Evolutionary conservation across 2,888 invertebrate species (phyloP).

Genomic region (Ormia ochracea): DNA sequence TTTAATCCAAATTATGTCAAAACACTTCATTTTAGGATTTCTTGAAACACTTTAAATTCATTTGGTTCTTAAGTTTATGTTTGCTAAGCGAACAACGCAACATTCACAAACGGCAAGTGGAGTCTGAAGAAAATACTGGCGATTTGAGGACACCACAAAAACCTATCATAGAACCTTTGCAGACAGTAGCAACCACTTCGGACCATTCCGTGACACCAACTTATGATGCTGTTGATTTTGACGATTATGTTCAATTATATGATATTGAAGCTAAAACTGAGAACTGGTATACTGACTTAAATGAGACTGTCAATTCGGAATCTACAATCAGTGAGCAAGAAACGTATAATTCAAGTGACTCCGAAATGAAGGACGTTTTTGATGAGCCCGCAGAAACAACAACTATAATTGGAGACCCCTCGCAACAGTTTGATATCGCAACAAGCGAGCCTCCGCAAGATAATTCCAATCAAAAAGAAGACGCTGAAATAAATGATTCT

Average conservation of each 20-base stretch:
- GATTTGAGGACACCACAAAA: constrained; percentile 29
- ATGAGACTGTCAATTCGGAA: neutral
- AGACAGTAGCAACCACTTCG: neutral
- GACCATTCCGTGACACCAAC: neutral
- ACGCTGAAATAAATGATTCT: too few relatives aligned
- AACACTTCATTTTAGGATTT: constrained; percentile 30
- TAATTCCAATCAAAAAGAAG: too few relatives aligned
- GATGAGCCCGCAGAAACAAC: too few relatives aligned
- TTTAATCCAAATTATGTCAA: neutral
- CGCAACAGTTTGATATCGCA: too few relatives aligned
- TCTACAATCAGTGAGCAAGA: neutral
- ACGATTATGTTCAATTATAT: neutral
- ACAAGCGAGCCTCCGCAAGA: too few relatives aligned
- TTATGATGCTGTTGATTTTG: constrained; percentile 44
- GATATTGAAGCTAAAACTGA: constrained; percentile 24
- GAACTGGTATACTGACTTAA: neutral
- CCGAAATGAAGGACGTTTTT: too few relatives aligned
- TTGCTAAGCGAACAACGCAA: neutral
- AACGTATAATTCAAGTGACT: neutral
- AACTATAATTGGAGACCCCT: too few relatives aligned
- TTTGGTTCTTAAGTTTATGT: constrained; percentile 21
- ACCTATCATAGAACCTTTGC: constrained; percentile 30
- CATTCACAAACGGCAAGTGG: neutral
- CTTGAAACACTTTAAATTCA: constrained; percentile 1
- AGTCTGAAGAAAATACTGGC: neutral